Conservation (phyloP, 2,113 vertebrate genomes). For the Proterorhinus semilunaris region DNA sequence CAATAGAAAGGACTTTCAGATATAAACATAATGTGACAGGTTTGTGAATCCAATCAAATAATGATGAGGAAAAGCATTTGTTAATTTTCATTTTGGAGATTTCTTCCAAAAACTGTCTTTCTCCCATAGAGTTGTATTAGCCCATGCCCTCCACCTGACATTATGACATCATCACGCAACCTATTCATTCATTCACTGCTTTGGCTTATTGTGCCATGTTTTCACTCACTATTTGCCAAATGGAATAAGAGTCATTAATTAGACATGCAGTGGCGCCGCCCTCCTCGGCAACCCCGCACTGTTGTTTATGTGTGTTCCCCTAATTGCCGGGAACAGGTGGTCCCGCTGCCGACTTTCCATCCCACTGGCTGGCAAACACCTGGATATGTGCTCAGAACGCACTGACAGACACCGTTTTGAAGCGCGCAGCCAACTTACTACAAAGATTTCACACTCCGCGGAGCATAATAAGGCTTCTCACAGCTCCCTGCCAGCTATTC, state of each 20-base stretch:
- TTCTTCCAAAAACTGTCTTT: no score
- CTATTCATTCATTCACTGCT: not conserved
- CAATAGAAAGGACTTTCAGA: no score
- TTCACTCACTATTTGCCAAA: not conserved
- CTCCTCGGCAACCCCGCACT: not conserved
- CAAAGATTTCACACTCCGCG: conserved; percentile 27
- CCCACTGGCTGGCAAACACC: conserved; percentile 33
- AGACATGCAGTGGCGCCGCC: conserved; percentile 1
- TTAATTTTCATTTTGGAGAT: no score
- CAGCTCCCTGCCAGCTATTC: conserved; percentile 22
- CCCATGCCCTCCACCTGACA: no score
- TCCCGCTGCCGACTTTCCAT: conserved; percentile 10
- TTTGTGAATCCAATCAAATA: no score
- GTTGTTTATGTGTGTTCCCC: conserved; percentile 18
- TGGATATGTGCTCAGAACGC: conserved; percentile 24
- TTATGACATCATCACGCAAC: no score
- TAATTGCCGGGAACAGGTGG: conserved; percentile 39
- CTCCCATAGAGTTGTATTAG: no score
- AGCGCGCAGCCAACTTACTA: conserved; percentile 14
- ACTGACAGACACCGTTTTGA: conserved; percentile 27
- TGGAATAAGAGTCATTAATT: conserved; percentile 5
- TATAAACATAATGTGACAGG: no score
- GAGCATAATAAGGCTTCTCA: conserved; percentile 35
- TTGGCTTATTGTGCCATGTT: not conserved
- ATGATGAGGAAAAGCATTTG: no score